Evolutionary conservation across 2,888 invertebrate species (phyloP), one percentile per base, ranked within the genome.

Genomic region (Epirrita christyi): DNA sequence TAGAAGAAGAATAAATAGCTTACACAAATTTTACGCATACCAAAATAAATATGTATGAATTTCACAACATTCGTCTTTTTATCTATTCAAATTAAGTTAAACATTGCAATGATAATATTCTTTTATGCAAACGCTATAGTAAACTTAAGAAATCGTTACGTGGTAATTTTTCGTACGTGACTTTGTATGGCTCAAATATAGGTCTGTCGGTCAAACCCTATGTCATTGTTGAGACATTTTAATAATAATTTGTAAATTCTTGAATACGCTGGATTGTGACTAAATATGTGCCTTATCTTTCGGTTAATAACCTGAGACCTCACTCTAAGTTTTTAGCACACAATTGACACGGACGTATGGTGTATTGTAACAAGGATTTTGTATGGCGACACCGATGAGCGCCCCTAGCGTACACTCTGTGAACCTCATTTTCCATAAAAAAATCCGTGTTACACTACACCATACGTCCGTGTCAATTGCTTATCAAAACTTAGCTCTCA

Each of bases 161-260:
- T 15, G 34, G 51, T 37, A 44, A 8, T 54, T 51, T 54, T 43
- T 14, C 11, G 48, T 55, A 62, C 65, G 65, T 67, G 65, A 62
- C 60, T 63, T 58, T 55, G 15, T 43, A 32, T 28, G 15, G 27
- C 29, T 43, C 29, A 27, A 46, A 57, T 54, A 11, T 62, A 57
- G 59, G 56, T 61, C 44, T 59, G 50, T 64, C 55, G 64, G 62
- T 63, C 61, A 63, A 55, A 48, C 14, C 37, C 52, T 58, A 41
- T 41, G 29, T 45, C 40, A 40, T 54, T 54, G 8, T 11, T 45
- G 27, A 27, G 37, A 32, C 36, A 40, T 49, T 10, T 9, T 29
- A 38, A 47, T 32, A 36, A 8, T 5, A 11, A 10, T 43, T 43
- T 13, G 10, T 48, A 27, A 8, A 13, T n/a, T 37, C 27, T 5